Base-by-base conservation (phyloP, 1,140 invertebrate genomes). In the Drosophila lacertosa region DNA sequence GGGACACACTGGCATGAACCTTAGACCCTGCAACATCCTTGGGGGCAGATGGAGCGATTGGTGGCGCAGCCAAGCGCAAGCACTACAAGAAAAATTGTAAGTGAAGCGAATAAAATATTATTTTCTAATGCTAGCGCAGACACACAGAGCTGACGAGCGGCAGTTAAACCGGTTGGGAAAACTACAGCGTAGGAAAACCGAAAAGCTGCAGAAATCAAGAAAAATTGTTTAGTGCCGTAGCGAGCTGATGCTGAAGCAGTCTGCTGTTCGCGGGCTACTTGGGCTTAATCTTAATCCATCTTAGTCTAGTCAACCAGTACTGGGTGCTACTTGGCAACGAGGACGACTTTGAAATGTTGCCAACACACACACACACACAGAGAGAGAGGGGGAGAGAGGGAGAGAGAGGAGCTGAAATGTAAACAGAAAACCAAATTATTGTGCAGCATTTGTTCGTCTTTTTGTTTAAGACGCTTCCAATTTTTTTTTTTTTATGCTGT, bases 261-360 rank as follows among this genome's bases (percentile, higher is more conserved):
- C 39, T 47, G 53, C 44, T 68, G 16, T 45, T 39, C 47, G 45
- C 65, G 26, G 71, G 62, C 78, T 73, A 77, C 83, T 78, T 72
- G 83, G 78, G 83, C 75, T 89, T 89, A 89, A 83, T 89, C 83
- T 89, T 89, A 89, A 89, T 89, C 83, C 83, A 89, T 89, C 83
- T 89, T 89, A 89, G 83, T 89, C 83, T 89, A 88, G 83, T 89
- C 83, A 74, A 47, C 45, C 35, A 42, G 37, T 24, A 65, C 51
- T 37, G 37, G 39, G 18, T 29, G 26, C 26, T 29, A 29, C 37
- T 53, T 44, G 48, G 18, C 35, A 45, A 13, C 9, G 32, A 37
- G 42, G 45, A 80, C 55, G 68, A 86, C 81, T 86, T 84, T 84
- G 81, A 84, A 81, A 86, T 66, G 77, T 77, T 81, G 69, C 59